Percentiles rank a stretch among this genome's conserved stretches.
phyloP scores from a whole-genome alignment of 2,113 vertebrate species.

The Clarias gariepinus region DNA sequence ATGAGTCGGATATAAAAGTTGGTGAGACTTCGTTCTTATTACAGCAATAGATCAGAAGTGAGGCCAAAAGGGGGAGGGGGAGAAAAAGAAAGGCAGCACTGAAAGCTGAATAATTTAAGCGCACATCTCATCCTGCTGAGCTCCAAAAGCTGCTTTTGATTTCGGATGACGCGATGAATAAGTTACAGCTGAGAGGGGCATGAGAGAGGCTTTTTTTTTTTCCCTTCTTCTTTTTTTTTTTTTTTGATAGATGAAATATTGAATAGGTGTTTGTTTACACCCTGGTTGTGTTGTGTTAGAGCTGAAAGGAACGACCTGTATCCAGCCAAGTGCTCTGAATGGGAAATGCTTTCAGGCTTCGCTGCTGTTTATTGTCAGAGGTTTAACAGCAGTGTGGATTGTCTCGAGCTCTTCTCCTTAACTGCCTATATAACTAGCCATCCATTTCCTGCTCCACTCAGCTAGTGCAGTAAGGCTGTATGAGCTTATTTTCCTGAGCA shows the following conservation, averaged over 20 bases:
- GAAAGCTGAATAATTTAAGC: slow-evolving; percentile 64
- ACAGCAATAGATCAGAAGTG: slow-evolving; percentile 40
- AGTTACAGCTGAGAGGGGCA: slow-evolving; percentile 61
- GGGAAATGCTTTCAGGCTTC: background rate
- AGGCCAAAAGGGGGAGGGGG: background rate
- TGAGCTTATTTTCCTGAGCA: slow-evolving; percentile 12
- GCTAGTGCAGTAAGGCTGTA: background rate
- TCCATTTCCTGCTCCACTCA: background rate
- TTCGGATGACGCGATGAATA: slow-evolving; percentile 69
- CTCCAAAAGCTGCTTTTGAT: slow-evolving; percentile 68
- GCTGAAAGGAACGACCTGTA: slow-evolving; percentile 8
- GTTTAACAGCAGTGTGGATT: slow-evolving; percentile 11
- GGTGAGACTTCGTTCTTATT: slow-evolving; percentile 27
- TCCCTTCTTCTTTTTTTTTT: slow-evolving; percentile 7
- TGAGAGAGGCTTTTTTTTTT: slow-evolving; percentile 57
- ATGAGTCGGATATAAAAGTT: slow-evolving; percentile 26
- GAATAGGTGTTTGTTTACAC: slow-evolving; percentile 66
- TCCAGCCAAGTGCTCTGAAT: background rate
- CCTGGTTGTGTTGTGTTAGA: background rate
- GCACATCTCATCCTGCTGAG: slow-evolving; percentile 56
- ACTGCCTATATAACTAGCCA: slow-evolving; percentile 19
- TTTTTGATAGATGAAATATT: slow-evolving; percentile 57
- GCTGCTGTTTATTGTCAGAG: slow-evolving; percentile 2
- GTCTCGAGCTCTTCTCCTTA: background rate
- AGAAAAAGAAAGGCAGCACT: background rate